Evolutionary conservation across 2,888 invertebrate species (phyloP), one percentile per base, ranked within the genome.

Genomic region (Xanthorhoe designata): DNA sequence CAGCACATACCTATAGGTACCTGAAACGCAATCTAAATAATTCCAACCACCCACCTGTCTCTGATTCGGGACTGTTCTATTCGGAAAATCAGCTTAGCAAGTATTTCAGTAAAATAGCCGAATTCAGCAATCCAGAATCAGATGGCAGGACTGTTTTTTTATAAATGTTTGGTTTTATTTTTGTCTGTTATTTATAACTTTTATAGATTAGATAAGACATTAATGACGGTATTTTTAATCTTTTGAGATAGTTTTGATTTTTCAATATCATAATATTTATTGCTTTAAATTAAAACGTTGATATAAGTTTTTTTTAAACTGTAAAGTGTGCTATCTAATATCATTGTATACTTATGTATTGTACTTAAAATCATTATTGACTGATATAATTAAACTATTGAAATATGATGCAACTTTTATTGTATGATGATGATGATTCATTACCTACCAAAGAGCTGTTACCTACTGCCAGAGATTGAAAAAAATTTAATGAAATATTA

Each of bases 371-470:
- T 64, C 69, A 56, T 68, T 73, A 71, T 71, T 69, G 76, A 76
- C 75, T 75, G 76, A 76, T 72, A 73, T 75, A 66, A 76, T 70
- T 75, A 71, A 72, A 73, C 64, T 55, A 63, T 69, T 67, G 61
- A 67, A 61, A 63, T 60, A 59, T 50, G 52, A n/a, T 63, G 8
- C 38, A 13, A 15, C 42, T 64, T 50, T 18, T 2, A 10, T 52
- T n/a, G 5, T 10, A n/a, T 52, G 15, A 24, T 24, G n/a, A n/a
- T n/a, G n/a, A n/a, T 24, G 4, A 24, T 24, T 24, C 6, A 47
- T 47, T 13, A 5, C 47, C 38, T 10, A 38, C 9, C 1, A 9
- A 38, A 10, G 10, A 38, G 1, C 7, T 38, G 10, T 1, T 32
- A 32, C 32, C 32, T 32, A 32, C 32, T 32, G 6, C 32, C 6